Evolutionary conservation across 2,888 invertebrate genomes (phyloP), one percentile per base, ranked within the genome.

Genomic region (Pseudoips prasinana): DNA sequence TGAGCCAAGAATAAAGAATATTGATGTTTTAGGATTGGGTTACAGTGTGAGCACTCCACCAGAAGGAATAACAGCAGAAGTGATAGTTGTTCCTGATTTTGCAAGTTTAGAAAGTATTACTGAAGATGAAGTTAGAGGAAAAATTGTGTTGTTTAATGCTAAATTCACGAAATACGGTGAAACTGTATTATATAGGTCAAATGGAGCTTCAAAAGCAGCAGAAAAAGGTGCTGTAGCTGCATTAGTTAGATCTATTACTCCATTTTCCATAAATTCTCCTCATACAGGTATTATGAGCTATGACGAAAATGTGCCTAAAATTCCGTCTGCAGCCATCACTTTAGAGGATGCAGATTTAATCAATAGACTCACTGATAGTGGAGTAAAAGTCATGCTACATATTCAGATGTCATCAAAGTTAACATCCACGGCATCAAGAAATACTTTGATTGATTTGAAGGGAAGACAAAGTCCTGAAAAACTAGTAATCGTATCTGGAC

Each of bases 401-500:
- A 63, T 95, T 6, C 90, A 90, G 66, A 94, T 95, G 93, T 79
- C 85, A 92, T 91, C 2, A 91, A 73, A 25, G 71, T 90, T n/a
- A 86, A 90, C 0, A 72, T 82, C 90, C 1, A 89, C 79, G 4
- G 83, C 67, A 17, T 95, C 95, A 0, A 85, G 94, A 37, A 96
- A 96, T 64, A 91, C 92, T 0, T 79, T 95, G 3, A 90, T 91
- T 1, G 95, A 95, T 73, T 78, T 94, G 3, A 74, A 65, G 57
- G 94, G 94, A 0, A 70, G 51, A 7, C 51, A 60, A 5, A 11
- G 73, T 25, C 74, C 79, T 7, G 79, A 88, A 19, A 79, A 83
- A 54, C 79, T 92, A 0, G 95, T 96, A 0, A 86, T 96, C 3
- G 91, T 96, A 20, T 95, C 95, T 2, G 96, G 96, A 3, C 96